A percentile compares a stretch with the other conserved stretches of the same genome.
These are phyloP conservation scores for Amazona vittata DNA, from an alignment of 2,113 vertebrate genomes.

Conservation along the genomic window DNA sequence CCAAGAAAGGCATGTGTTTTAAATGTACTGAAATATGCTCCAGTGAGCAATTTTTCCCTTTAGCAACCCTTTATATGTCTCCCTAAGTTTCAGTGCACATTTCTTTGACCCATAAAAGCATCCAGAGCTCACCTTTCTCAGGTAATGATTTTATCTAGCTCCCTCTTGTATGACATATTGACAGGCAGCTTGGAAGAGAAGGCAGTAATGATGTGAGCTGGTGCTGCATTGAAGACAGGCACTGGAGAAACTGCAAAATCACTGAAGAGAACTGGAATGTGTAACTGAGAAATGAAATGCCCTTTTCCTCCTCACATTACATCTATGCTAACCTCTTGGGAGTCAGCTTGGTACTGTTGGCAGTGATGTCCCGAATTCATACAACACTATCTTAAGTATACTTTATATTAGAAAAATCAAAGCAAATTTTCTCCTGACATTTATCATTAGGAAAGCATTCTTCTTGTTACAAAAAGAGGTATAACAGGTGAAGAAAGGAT, in stretches of 20 bases:
- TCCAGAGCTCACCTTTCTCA: neutral
- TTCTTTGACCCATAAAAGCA: neutral
- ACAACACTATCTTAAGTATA: neutral
- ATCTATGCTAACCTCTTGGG: neutral
- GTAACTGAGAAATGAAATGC: neutral
- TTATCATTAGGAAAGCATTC: neutral
- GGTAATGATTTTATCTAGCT: neutral
- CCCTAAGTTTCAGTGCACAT: neutral
- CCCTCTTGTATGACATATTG: neutral
- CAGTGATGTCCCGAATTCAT: neutral
- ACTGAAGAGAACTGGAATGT: neutral
- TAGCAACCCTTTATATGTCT: neutral
- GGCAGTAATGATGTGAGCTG: neutral
- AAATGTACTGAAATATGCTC: neutral
- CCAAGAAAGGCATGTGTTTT: neutral
- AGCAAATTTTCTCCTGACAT: neutral
- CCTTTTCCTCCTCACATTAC: neutral
- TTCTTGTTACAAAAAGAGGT: neutral
- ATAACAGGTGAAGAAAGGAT: neutral
- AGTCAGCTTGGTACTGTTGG: neutral
- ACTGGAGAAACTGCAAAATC: neutral
- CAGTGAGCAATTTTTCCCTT: neutral
- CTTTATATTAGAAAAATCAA: neutral
- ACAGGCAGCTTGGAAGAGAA: neutral
- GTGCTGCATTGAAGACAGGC: neutral